phyloP scores from a whole-genome alignment of 2,888 invertebrate genomes.

The Gari tellinella region DNA sequence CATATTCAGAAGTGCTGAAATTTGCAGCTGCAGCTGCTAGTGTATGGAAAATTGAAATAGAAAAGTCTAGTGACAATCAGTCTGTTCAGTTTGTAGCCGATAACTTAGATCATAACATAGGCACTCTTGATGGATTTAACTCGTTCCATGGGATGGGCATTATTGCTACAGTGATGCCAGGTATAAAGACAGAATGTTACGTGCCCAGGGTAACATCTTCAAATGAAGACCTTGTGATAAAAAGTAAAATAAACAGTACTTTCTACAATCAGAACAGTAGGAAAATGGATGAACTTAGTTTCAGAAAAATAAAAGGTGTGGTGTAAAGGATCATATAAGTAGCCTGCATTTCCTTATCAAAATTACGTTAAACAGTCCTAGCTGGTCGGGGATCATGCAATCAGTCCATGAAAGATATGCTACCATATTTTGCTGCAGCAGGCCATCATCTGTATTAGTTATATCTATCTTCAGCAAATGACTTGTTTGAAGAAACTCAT shows the following conservation, averaged over 20 bases:
- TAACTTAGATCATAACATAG: constrained; percentile 68
- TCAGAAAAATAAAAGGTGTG: neutral
- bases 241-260: constrained; percentile 6
- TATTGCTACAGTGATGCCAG: constrained; percentile 63
- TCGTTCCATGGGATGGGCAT: constrained; percentile 71
- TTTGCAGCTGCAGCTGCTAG: constrained; percentile 52
- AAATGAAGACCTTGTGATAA: neutral
- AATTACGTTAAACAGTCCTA: constrained; percentile 58
- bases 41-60: constrained; percentile 19
- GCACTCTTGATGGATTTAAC: constrained; percentile 62
- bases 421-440: constrained; percentile 56
- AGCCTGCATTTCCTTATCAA: constrained; percentile 30
- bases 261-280: neutral
- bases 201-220: neutral
- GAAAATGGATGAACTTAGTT: neutral
- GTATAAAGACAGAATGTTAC: neutral
- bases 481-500: constrained; percentile 19
- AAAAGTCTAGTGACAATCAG: neutral
- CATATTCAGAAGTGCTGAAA: constrained; percentile 53
- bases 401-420: constrained; percentile 42
- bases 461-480: constrained; percentile 50
- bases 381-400: constrained; percentile 60
- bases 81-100: constrained; percentile 64
- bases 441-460: constrained; percentile 58
- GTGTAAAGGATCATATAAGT: too few species aligned